phyloP scores from a whole-genome alignment of 1,140 invertebrate species.

The Pachypeltis micranthus region DNA sequence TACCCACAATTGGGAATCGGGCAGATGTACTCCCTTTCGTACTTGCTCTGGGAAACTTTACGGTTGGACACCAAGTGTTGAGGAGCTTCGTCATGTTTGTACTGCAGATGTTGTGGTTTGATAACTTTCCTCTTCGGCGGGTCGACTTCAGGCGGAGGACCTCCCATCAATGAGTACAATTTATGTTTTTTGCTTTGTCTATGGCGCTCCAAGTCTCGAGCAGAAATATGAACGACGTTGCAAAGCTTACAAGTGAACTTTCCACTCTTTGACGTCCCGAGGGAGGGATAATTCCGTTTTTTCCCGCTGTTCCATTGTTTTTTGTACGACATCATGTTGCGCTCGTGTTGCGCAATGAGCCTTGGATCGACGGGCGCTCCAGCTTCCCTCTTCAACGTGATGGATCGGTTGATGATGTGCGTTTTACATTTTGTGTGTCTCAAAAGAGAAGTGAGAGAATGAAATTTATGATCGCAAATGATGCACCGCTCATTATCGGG shows the following conservation, averaged over 20 bases:
- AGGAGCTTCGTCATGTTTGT: background rate
- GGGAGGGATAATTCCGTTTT: background rate
- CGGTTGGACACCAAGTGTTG: background rate
- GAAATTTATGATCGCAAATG: background rate
- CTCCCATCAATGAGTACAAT: background rate
- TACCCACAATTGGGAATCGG: slow-evolving; percentile 11
- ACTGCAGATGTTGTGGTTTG: background rate
- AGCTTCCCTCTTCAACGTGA: background rate
- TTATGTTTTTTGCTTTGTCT: background rate
- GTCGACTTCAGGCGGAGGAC: background rate
- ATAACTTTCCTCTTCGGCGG: background rate
- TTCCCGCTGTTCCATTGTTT: background rate
- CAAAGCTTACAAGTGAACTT: background rate
- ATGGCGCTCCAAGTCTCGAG: background rate
- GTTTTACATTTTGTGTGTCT: background rate
- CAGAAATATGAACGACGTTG: background rate
- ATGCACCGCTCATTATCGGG: background rate
- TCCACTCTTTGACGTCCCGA: background rate
- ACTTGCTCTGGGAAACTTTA: background rate
- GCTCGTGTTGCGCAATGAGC: background rate
- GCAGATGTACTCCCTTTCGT: slow-evolving; percentile 9
- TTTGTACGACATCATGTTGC: background rate
- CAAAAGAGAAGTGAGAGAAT: background rate
- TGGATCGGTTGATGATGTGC: background rate
- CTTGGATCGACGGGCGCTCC: background rate